Conservation (phyloP, 1,140 invertebrate genomes). For the Prorops nasuta region DNA sequence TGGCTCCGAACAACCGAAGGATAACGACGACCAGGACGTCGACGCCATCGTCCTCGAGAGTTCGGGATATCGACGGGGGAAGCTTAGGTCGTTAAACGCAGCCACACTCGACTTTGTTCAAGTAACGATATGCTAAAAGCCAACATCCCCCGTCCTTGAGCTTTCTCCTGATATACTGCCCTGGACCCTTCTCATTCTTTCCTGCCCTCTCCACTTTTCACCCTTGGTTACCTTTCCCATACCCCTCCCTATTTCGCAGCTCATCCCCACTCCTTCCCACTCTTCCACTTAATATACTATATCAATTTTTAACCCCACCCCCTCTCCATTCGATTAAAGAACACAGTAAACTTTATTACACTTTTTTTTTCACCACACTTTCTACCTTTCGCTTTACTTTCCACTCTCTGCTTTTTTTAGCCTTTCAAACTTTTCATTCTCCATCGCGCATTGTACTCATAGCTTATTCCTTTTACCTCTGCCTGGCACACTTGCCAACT, state of each 20-base stretch:
- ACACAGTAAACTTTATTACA: too few species aligned
- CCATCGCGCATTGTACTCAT: too few species aligned
- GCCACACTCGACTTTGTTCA: conserved; percentile 39
- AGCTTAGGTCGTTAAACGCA: conserved; percentile 45
- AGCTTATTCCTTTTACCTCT: too few species aligned
- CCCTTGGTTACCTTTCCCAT: too few species aligned
- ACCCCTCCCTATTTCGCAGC: conserved; percentile 4
- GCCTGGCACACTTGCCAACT: too few species aligned
- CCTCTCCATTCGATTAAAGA: not conserved
- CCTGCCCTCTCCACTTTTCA: not conserved
- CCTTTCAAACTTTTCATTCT: too few species aligned
- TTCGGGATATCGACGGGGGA: not conserved
- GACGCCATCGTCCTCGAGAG: too few species aligned
- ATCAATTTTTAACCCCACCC: not conserved
- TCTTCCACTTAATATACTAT: not conserved
- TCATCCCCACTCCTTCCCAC: conserved; percentile 5
- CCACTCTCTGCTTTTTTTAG: too few species aligned
- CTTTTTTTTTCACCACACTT: too few species aligned
- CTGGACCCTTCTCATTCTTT: conserved; percentile 7
- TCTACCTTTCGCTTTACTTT: too few species aligned
- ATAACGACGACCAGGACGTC: too few species aligned
- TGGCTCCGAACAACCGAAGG: conserved; percentile 7
- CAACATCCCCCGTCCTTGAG: conserved; percentile 5
- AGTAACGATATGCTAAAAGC: conserved; percentile 51
- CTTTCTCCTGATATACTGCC: conserved; percentile 17